A percentile compares a stretch with the other conserved stretches of the same genome.
These are phyloP conservation scores for Apamea crenata DNA, from an alignment of 2,888 invertebrate species.

Conservation along the genomic window DNA sequence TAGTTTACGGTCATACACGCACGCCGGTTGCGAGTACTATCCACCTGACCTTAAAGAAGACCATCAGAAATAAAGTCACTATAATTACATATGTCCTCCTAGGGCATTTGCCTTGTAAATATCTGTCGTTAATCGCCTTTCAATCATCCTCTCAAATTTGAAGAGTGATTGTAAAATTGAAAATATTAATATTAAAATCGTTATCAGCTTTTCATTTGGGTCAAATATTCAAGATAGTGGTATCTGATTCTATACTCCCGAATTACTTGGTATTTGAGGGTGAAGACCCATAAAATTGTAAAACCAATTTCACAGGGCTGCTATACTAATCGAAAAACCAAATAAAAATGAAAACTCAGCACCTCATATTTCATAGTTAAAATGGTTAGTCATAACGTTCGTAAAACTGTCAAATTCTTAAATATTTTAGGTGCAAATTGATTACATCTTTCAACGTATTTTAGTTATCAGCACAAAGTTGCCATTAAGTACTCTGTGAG, in stretches of 20 bases:
- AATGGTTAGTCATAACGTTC: background rate
- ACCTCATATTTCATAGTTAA: background rate
- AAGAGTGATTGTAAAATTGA: background rate
- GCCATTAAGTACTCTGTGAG: too few species aligned
- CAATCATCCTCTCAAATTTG: background rate
- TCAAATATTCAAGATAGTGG: background rate
- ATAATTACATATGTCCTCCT: too few species aligned
- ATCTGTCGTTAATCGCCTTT: background rate
- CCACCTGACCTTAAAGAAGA: too few species aligned
- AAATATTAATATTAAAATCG: background rate
- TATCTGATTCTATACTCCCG: too few species aligned
- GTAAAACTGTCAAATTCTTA: background rate
- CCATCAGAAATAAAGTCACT: too few species aligned
- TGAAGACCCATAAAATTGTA: background rate
- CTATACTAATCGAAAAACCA: background rate
- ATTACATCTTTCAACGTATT: background rate
- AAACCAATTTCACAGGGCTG: background rate
- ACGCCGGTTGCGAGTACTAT: too few species aligned
- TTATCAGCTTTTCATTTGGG: background rate
- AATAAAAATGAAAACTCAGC: background rate
- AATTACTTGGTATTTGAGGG: too few species aligned
- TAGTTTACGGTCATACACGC: too few species aligned
- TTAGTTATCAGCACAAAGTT: background rate
- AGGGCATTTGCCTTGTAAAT: too few species aligned
- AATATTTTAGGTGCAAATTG: background rate